These are phyloP conservation scores for Drosophila tanythrix DNA, from an alignment of 2,888 invertebrate genomes.

Conservation along the genomic window DNA sequence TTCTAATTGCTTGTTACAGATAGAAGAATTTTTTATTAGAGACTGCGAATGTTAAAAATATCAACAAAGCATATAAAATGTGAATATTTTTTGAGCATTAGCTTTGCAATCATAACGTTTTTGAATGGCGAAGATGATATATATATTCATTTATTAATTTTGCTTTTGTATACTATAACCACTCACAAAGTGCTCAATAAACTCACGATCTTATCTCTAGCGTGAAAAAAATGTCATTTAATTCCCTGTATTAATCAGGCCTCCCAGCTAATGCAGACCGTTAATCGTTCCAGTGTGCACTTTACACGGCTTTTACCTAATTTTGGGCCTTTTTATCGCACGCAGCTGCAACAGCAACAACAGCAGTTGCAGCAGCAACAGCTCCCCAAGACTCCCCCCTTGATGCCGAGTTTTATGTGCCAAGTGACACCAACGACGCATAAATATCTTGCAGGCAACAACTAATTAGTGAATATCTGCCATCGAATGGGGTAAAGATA, in stretches of 20 bases:
- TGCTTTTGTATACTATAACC: background rate
- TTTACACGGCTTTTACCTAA: conserved; percentile 82
- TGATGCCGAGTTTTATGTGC: conserved; percentile 69
- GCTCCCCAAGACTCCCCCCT: background rate
- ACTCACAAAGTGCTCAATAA: conserved; percentile 1
- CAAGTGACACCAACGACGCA: conserved; percentile 78
- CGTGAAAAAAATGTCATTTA: conserved; percentile 39
- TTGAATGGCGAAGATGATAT: background rate
- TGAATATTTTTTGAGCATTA: background rate
- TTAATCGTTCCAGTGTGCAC: conserved; percentile 78
- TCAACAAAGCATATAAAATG: background rate
- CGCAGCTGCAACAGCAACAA: conserved; percentile 77
- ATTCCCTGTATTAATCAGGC: conserved; percentile 70
- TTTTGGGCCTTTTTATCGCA: conserved; percentile 82
- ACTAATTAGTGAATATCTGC: conserved; percentile 75
- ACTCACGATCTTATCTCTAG: conserved; percentile 17
- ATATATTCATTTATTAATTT: background rate
- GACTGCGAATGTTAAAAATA: background rate
- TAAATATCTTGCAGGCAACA: conserved; percentile 75
- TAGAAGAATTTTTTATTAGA: background rate
- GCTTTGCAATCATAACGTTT: background rate
- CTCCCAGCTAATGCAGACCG: conserved; percentile 70
- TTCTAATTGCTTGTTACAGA: background rate
- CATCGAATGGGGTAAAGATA: conserved; percentile 56
- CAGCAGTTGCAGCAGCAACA: background rate